These are phyloP conservation scores for Podarcis muralis DNA, from an alignment of 2,113 vertebrate species.

Conservation along the genomic window DNA sequence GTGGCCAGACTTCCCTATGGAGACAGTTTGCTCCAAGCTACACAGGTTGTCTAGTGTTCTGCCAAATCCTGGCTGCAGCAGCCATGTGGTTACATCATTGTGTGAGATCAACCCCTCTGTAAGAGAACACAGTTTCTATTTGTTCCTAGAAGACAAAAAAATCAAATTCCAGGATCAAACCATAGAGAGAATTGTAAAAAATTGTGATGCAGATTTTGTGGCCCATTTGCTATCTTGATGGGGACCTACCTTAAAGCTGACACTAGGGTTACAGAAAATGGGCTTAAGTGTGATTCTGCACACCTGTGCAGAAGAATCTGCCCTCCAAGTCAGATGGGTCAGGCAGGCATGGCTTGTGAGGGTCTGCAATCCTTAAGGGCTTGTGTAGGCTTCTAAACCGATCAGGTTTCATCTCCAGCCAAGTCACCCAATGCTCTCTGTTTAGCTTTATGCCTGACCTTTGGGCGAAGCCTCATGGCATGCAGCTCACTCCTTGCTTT, in stretches of 20 bases:
- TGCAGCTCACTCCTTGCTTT: not conserved
- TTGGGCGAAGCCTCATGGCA: not conserved
- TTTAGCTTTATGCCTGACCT: conserved; percentile 16
- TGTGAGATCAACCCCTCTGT: not conserved
- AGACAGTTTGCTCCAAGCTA: not conserved
- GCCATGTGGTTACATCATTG: not conserved
- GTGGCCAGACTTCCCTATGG: too few relatives aligned
- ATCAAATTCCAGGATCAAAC: not conserved
- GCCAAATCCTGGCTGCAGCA: not conserved
- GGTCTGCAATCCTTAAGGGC: not conserved
- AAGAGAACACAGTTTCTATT: not conserved
- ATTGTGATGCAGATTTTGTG: too few relatives aligned
- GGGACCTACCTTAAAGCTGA: not conserved
- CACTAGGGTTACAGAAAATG: too few relatives aligned
- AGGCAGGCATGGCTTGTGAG: not conserved
- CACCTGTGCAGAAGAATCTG: not conserved
- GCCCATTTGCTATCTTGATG: not conserved
- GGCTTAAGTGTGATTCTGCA: not conserved
- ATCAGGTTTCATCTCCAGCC: not conserved
- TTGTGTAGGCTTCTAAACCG: not conserved
- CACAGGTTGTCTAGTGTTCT: too few relatives aligned
- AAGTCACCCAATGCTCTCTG: not conserved
- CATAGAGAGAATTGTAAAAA: not conserved
- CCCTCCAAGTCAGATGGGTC: too few relatives aligned
- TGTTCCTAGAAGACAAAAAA: not conserved